Evolutionary conservation across 1,140 invertebrate species (phyloP).

Genomic region (Oscheius sp.): DNA sequence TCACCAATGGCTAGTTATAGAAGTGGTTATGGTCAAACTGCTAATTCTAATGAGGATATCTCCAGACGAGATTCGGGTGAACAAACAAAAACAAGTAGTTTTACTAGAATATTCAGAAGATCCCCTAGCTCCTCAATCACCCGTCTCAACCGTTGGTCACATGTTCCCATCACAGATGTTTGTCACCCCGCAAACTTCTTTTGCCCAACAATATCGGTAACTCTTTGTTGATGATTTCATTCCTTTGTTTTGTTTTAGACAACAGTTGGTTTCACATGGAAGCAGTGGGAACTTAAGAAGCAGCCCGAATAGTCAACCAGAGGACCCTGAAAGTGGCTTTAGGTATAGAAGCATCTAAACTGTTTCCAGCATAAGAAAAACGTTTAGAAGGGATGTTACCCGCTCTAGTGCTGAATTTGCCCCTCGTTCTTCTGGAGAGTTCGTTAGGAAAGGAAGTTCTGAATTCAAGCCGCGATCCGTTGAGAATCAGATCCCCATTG

Average conservation of each 20-base stretch:
- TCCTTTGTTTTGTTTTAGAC: not conserved
- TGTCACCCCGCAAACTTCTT: not conserved
- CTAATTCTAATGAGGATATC: not conserved
- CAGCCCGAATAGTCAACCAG: slow-evolving; percentile 15
- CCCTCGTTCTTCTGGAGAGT: not conserved
- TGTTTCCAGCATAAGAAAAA: too few relatives aligned
- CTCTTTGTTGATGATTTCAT: not conserved
- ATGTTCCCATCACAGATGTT: not conserved
- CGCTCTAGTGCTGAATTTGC: slow-evolving; percentile 10
- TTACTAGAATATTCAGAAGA: not conserved
- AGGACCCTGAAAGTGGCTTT: slow-evolving; percentile 25
- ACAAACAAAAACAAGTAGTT: not conserved
- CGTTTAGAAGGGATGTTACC: slow-evolving; percentile 20
- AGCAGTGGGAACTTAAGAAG: not conserved
- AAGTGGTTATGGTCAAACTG: not conserved
- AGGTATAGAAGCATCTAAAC: too few relatives aligned
- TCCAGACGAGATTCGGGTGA: not conserved
- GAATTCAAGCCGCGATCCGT: not conserved
- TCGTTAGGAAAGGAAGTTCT: not conserved
- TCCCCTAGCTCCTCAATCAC: not conserved
- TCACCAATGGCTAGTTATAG: not conserved
- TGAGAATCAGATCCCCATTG: too few relatives aligned
- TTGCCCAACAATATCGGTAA: slow-evolving; percentile 3
- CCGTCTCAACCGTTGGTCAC: not conserved
- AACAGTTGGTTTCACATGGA: not conserved